Base-by-base conservation (phyloP, 2,113 vertebrate genomes). In the Saguinus midas region DNA sequence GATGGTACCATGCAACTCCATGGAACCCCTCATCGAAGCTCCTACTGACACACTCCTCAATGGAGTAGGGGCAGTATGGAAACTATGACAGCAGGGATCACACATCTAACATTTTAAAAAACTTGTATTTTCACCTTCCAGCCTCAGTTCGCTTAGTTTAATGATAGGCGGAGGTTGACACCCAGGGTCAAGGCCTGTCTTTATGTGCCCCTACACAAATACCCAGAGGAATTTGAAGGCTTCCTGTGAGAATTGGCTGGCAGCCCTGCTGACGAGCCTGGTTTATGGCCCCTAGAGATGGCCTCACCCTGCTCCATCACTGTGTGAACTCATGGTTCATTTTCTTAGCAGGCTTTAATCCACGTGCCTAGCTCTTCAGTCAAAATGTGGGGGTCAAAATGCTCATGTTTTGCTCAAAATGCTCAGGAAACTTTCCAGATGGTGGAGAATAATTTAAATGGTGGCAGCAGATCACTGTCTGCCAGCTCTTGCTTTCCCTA, bases 341-440 rank as follows among this genome's bases (percentile, higher is more conserved):
- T 95, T 95, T 88, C 72, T 35, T 40, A 45, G 70, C 16, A 92
- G 87, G 35, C 88, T 84, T 8, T 25, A 25, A 45, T 66, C 68
- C 17, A 35, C 11, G 17, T 6, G 45, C 52, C 75, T 79, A 45
- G 21, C 18, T 92, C 66, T 89, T 90, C 76, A 11, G 14, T 66
- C 37, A 58, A 50, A 89, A 73, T 0, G 4, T 45, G 35, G 79
- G 79, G 14, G 35, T 52, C 3, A 1, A 8, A 78, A 10, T 37
- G 84, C 85, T 87, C 52, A n/a, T 35, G 29, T 76, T 84, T 52
- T 50, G 48, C n/a, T n/a, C n/a, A n/a, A n/a, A n/a, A n/a, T n/a
- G n/a, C n/a, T n/a, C 45, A 70, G 76, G 66, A 76, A 58, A 66
- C 48, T 87, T 83, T 82, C 70, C 55, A 87, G 55, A 45, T 84